Evolutionary conservation across 2,888 invertebrate species (phyloP), one percentile per base, ranked within the genome.

Genomic region (Dryomyza anilis): DNA sequence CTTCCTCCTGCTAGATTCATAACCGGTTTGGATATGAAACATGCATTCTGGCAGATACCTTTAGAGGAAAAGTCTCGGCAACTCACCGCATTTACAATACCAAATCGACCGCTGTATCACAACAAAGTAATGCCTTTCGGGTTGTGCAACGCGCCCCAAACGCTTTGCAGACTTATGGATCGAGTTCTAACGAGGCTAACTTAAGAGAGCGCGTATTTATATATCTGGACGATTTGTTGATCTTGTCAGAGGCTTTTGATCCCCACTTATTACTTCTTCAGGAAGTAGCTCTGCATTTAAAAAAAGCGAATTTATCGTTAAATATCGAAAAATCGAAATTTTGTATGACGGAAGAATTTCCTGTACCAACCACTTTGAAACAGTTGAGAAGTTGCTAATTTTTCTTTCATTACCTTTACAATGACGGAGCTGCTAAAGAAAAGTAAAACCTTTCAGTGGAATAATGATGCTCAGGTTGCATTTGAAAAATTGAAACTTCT

Each of bases 251-350:
- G 1, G 52, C 48, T 16, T 59, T 64, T 7, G 63, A 60, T 0
- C n/a, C 25, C 0, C 67, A 67, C 19, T 3, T 67, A 7, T 4
- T n/a, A 6, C 14, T 53, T 3, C 27, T 65, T 0, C 23, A 59
- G 27, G 56, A 36, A 16, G 52, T 67, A 1, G 65, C 67, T 1
- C 25, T 56, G 2, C 57, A 52, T 10, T 21, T 65, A 7, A n/a
- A 52, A 1, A 60, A 48, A 29, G 67, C 65, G 0, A 60, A 59
- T n/a, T 45, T 65, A 8, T 60, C 67, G 1, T 63, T 67, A 10
- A 67, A 67, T 45, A 43, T 67, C 2, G 29, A 30, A 2, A 65
- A 67, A 48, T 59, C 55, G 0, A 55, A 62, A 21, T 62, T 67
- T 48, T 67, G 67, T 33, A 55, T 60, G 33, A 50, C 48, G 6